Evolutionary conservation across 2,888 invertebrate species (phyloP).

Genomic region (Dynastes grantii): DNA sequence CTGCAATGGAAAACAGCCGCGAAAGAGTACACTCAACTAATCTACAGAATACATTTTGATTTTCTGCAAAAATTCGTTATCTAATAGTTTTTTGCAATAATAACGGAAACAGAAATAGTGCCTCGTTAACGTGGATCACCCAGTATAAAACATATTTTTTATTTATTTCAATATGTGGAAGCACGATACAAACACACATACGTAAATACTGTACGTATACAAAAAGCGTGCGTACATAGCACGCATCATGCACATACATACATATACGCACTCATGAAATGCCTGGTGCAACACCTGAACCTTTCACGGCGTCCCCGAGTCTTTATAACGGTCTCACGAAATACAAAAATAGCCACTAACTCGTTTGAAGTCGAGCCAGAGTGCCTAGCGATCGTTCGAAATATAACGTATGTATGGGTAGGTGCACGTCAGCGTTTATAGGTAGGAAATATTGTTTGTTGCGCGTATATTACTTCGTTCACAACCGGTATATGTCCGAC

Average conservation of each 20-base stretch:
- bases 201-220: too few relatives aligned
- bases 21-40: too few relatives aligned
- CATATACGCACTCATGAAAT: slow-evolving; percentile 8
- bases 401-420: slow-evolving; percentile 14
- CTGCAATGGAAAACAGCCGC: too few relatives aligned
- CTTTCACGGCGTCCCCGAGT: slow-evolving; percentile 35
- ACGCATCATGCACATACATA: slow-evolving; percentile 4
- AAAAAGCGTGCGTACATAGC: neutral
- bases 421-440: neutral
- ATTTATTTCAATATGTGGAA: neutral
- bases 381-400: slow-evolving; percentile 30
- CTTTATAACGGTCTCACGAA: slow-evolving; percentile 40
- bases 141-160: neutral
- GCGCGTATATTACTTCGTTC: slow-evolving; percentile 2
- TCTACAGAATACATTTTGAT: too few relatives aligned
- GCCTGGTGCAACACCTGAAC: slow-evolving; percentile 43
- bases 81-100: too few relatives aligned
- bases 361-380: slow-evolving; percentile 45
- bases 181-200: too few relatives aligned
- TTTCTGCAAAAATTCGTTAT: too few relatives aligned
- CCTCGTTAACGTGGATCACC: too few relatives aligned
- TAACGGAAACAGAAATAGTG: too few relatives aligned
- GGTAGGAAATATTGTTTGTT: slow-evolving; percentile 25
- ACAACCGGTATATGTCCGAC: slow-evolving; percentile 31
- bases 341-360: slow-evolving; percentile 47